Percentiles rank a stretch among this genome's conserved stretches.
These are phyloP conservation scores for Platysteira castanea DNA, from an alignment of 2,113 vertebrate genomes.

Conservation along the genomic window DNA sequence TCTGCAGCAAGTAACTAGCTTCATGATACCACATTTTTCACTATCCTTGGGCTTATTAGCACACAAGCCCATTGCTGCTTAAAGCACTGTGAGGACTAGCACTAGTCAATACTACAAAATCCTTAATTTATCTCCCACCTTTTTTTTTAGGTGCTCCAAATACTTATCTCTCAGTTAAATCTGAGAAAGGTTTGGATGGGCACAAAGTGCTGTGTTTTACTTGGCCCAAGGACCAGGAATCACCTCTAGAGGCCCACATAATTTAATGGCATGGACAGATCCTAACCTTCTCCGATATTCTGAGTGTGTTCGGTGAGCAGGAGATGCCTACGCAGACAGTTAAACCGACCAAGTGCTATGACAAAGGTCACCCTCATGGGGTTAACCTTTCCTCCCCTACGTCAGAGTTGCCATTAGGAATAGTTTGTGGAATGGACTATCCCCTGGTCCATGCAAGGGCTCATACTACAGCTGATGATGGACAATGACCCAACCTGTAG, in stretches of 20 bases:
- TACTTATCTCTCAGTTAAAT: neutral
- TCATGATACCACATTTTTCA: neutral
- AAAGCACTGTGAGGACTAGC: neutral
- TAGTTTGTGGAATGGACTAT: neutral
- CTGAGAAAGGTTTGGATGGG: neutral
- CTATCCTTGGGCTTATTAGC: neutral
- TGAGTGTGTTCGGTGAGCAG: neutral
- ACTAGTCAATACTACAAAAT: neutral
- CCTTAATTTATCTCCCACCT: neutral
- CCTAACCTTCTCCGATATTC: neutral
- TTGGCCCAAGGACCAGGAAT: neutral
- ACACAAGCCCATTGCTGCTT: neutral
- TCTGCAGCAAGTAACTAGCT: neutral
- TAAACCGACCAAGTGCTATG: fast-evolving
- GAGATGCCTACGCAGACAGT: neutral
- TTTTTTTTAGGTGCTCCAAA: neutral
- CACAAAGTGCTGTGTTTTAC: neutral
- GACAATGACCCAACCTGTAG: neutral
- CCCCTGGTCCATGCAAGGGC: neutral
- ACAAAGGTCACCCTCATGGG: neutral
- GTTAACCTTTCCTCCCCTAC: neutral
- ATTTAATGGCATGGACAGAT: neutral
- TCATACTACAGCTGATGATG: neutral
- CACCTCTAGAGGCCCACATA: neutral
- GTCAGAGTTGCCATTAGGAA: neutral